These are phyloP conservation scores for Rhynchopsitta pachyrhyncha DNA, from an alignment of 2,113 vertebrate genomes.

Conservation along the genomic window DNA sequence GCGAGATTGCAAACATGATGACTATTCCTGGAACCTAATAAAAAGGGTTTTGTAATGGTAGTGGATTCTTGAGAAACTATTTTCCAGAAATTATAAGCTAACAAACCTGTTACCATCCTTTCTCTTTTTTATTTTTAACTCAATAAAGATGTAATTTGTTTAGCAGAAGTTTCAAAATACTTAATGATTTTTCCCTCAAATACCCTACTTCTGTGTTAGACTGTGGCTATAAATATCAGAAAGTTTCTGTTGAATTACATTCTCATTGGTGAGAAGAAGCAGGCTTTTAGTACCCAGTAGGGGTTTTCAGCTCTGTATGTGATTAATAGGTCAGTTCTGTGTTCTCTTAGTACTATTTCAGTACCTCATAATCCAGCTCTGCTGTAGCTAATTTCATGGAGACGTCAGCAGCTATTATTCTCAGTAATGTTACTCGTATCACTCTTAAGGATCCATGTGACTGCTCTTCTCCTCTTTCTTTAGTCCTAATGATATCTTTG, in stretches of 20 bases:
- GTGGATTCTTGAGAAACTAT: background rate
- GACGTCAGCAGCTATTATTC: constrained; percentile 46
- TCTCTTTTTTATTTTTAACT: background rate
- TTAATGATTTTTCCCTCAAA: background rate
- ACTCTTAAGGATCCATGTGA: background rate
- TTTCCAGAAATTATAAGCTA: background rate
- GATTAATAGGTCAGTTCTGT: constrained; percentile 49
- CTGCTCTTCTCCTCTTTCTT: constrained; percentile 3
- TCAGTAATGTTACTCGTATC: background rate
- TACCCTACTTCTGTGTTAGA: background rate
- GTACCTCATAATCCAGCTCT: constrained; percentile 34
- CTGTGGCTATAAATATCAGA: background rate
- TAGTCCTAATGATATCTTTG: background rate
- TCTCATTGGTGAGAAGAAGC: background rate
- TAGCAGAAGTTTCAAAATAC: background rate
- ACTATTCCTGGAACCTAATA: background rate
- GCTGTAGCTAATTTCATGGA: constrained; percentile 31
- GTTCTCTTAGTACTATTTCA: constrained; percentile 47
- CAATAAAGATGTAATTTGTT: background rate
- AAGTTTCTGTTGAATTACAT: background rate
- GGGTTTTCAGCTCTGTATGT: background rate
- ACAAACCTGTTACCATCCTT: background rate
- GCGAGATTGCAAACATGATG: background rate
- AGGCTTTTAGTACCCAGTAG: background rate
- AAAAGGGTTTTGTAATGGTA: background rate